These are phyloP conservation scores for Lepetodrilus schrolli DNA, from an alignment of 2,888 invertebrate genomes.

Conservation along the genomic window DNA sequence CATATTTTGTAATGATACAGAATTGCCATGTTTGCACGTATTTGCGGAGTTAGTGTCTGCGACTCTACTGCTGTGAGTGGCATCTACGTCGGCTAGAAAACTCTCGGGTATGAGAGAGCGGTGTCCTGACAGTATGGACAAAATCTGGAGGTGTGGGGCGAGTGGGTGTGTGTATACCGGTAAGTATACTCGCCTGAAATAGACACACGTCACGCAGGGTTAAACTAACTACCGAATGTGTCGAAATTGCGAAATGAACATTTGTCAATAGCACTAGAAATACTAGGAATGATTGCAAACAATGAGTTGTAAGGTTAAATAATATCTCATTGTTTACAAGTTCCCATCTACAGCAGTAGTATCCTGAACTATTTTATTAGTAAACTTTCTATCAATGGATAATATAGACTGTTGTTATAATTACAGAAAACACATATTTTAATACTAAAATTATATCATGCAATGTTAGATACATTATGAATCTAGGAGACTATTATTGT, in stretches of 20 bases:
- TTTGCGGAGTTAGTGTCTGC: background rate
- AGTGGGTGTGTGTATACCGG: constrained; percentile 15
- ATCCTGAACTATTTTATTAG: background rate
- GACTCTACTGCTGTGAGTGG: too few species aligned
- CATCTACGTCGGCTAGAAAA: too few species aligned
- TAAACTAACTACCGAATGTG: constrained; percentile 7
- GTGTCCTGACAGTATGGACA: constrained; percentile 16
- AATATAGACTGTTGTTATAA: background rate
- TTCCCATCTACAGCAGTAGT: background rate
- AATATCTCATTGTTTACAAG: background rate
- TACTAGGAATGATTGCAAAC: background rate
- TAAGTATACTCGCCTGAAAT: constrained; percentile 12
- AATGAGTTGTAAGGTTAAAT: background rate
- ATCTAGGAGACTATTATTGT: too few species aligned
- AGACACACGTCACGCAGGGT: background rate
- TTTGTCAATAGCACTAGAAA: background rate
- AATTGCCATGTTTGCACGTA: background rate
- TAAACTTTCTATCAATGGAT: background rate
- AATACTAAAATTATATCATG: background rate
- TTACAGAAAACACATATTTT: background rate
- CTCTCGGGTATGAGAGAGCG: too few species aligned
- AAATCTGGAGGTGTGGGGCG: background rate
- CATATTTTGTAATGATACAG: too few species aligned
- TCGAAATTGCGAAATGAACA: background rate
- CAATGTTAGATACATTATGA: too few species aligned